Base-by-base conservation (phyloP, 2,797 vertebrate genomes). In the Channallabes apus region DNA sequence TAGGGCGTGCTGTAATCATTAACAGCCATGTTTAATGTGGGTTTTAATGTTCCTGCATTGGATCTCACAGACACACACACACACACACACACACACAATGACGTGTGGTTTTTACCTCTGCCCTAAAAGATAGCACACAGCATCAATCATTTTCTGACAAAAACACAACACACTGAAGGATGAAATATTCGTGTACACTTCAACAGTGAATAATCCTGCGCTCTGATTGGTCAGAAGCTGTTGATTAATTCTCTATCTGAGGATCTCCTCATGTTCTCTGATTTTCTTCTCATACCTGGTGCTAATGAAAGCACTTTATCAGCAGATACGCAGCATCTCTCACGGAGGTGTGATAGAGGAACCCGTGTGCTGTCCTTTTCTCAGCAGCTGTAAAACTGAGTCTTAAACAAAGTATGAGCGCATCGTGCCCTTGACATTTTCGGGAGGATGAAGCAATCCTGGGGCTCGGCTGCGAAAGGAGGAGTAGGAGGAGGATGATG, bases 401-500 rank as follows among this genome's bases (percentile, higher is more conserved):
- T 72, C 54, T 56, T 20, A 12, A 32, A 38, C 9, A 12, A 32
- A 38, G 80, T 7, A 65, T 35, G 80, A 22, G 6, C 54, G 12
- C 68, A 83, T 82, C 54, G n/a, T 81, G 88, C 88, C 89, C 90
- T 93, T 93, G 91, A 93, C 92, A 92, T 93, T 92, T 93, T 59
- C 80, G 59, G 24, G 65, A 69, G 59, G 82, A 79, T 85, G 80
- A 88, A 90, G 86, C 86, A 85, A 91, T 92, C 88, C 87, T 67
- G 79, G 73, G 5, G 27, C 56, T 8, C 24, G 2, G 75, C 62
- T 84, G 61, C 41, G 2, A 46, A 2, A 46, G 8, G 7, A 46
- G 41, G 41, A 46, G 41, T 1, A 46, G 41, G 41, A 46, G 41
- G 41, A 41, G 0, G 41, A 41, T 1, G 41, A 8, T 9, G 80